Conservation (phyloP, 2,888 invertebrate species). For the Drosophila acutilabella region DNA sequence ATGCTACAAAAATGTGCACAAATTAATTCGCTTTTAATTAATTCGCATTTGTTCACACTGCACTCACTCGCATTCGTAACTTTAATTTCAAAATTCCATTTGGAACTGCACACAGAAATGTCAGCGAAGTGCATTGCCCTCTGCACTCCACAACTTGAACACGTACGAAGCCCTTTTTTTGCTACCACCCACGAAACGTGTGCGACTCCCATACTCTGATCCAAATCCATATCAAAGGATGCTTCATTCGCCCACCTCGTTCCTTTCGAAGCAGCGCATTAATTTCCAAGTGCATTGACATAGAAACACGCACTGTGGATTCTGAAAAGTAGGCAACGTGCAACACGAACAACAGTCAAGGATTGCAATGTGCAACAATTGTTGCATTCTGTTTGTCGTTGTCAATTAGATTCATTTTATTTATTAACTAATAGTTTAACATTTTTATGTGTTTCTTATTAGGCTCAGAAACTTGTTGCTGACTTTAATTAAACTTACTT, state of each 20-base stretch:
- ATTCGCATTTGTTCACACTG: constrained; percentile 15
- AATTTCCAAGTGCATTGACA: constrained; percentile 72
- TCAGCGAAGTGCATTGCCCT: constrained; percentile 72
- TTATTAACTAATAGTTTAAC: not conserved
- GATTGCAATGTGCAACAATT: constrained; percentile 31
- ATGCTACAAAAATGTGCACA: constrained; percentile 1
- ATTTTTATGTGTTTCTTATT: not conserved
- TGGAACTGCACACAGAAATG: constrained; percentile 49
- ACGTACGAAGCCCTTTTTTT: constrained; percentile 36
- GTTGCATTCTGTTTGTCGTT: constrained; percentile 11
- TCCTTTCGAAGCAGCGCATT: constrained; percentile 41
- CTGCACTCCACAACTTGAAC: constrained; percentile 55
- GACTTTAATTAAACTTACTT: not conserved
- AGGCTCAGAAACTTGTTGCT: constrained; percentile 36
- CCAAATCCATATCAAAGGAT: constrained; percentile 16
- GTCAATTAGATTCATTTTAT: not conserved
- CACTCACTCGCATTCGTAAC: constrained; percentile 37
- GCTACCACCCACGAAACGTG: constrained; percentile 18
- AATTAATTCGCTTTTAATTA: constrained; percentile 52
- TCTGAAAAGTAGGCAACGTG: constrained; percentile 67
- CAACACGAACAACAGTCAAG: constrained; percentile 41
- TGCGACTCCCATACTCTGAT: constrained; percentile 1
- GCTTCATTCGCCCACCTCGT: not conserved
- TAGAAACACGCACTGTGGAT: constrained; percentile 63
- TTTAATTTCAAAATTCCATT: constrained; percentile 72